Evolutionary conservation across 1,140 invertebrate species (phyloP), one percentile per base, ranked within the genome.

Genomic region (Drosophila kikkawai): DNA sequence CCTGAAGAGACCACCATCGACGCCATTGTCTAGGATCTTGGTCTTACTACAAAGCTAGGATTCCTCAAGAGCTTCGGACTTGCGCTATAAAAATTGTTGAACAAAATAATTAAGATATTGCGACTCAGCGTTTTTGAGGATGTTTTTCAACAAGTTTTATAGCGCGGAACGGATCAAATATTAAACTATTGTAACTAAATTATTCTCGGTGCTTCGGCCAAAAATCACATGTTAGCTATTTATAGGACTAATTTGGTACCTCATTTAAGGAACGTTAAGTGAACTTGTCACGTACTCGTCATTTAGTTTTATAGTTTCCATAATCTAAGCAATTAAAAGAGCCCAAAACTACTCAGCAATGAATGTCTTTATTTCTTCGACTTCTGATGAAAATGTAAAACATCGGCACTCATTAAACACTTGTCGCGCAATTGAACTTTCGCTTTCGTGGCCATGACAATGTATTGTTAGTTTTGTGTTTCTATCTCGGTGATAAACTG

Each of bases 311-410:
- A 53, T 68, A 68, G 67, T 39, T 47, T 26, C 11, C 5, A 32
- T 44, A 68, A 70, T 56, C 67, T 56, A 26, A 68, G 47, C n/a
- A 44, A 68, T 39, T 45, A 69, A 70, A 64, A 39, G 1, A 34
- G 29, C n/a, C 32, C 17, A 44, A 37, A 44, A 45, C 7, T 47
- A 44, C 15, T 42, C 7, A n/a, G 3, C 12, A 29, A 70, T 34
- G 7, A 36, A 70, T 34, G 7, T 12, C 15, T 29, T 32, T 26
- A 19, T 32, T n/a, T 41, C 15, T 55, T n/a, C 3, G 7, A 44
- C 1, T 7, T 34, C 37, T 39, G 13, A 22, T 3, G 8, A 48
- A 47, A 47, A 19, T 29, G 22, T 32, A 22, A 22, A 32, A 32
- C 12, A 9, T 15, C 7, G 15, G 11, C 9, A 29, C 32, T 17